A percentile compares a stretch with the other conserved stretches of the same genome.
Conservation (phyloP, 2,113 vertebrate genomes). For the Acanthochromis polyacanthus region DNA sequence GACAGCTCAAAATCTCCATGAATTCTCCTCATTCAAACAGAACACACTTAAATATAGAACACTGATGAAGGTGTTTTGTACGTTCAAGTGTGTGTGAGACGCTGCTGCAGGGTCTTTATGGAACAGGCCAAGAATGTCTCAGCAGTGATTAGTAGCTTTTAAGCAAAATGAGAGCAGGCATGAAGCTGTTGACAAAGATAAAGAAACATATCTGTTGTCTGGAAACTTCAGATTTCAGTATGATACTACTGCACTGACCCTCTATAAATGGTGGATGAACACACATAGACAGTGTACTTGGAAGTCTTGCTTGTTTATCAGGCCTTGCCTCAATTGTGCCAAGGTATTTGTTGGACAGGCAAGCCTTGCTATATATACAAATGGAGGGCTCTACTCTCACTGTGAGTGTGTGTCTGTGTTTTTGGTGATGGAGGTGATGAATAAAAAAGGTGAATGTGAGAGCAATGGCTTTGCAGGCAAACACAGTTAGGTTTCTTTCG, state of each 20-base stretch:
- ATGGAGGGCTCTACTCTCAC: neutral
- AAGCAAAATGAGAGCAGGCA: constrained; percentile 47
- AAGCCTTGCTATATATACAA: constrained; percentile 58
- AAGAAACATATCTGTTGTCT: constrained; percentile 23
- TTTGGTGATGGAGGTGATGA: neutral
- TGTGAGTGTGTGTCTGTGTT: neutral
- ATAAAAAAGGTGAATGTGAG: constrained; percentile 12
- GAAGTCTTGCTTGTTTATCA: constrained; percentile 32
- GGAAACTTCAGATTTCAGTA: constrained; percentile 40
- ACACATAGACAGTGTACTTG: neutral
- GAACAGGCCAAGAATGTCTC: constrained; percentile 56
- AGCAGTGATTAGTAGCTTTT: constrained; percentile 45
- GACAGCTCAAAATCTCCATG: neutral
- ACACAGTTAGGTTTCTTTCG: neutral
- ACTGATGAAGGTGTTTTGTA: constrained; percentile 8
- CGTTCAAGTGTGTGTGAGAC: constrained; percentile 17
- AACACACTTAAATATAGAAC: neutral
- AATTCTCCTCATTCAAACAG: constrained; percentile 3
- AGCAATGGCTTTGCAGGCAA: constrained; percentile 1
- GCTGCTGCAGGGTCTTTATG: constrained; percentile 28
- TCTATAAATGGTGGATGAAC: constrained; percentile 2
- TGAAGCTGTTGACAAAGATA: constrained; percentile 42
- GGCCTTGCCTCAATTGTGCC: constrained; percentile 36
- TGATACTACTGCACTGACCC: constrained; percentile 30
- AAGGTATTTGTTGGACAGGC: constrained; percentile 65